Conservation (phyloP, 2,113 vertebrate genomes). For the Pomatostomus ruficeps region DNA sequence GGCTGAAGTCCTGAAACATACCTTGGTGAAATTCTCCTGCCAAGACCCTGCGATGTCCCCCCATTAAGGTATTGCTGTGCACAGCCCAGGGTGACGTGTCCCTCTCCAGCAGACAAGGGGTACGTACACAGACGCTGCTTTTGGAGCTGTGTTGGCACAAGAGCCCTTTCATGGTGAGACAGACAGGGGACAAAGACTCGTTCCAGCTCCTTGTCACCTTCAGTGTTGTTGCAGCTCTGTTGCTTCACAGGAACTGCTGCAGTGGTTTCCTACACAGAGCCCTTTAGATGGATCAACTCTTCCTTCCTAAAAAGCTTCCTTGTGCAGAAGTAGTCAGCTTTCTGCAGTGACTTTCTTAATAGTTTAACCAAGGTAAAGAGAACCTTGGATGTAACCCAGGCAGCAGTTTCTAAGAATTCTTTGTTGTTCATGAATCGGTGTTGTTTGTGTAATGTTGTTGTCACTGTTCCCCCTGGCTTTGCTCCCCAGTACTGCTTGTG, state of each 20-base stretch:
- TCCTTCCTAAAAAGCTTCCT: background rate
- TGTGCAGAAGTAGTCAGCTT: background rate
- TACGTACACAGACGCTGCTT: accelerated
- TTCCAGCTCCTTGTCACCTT: background rate
- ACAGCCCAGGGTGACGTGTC: background rate
- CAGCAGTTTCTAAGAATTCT: slow-evolving; percentile 44
- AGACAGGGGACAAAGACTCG: background rate
- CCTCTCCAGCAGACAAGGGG: background rate
- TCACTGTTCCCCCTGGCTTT: slow-evolving; percentile 26
- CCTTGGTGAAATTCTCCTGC: background rate
- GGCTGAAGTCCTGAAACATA: background rate
- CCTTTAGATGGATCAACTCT: background rate
- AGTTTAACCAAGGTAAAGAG: slow-evolving; percentile 41
- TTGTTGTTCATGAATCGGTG: background rate
- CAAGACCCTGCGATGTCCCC: background rate
- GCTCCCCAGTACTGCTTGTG: background rate
- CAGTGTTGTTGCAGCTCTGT: background rate
- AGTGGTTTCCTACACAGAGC: background rate
- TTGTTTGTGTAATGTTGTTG: slow-evolving; percentile 5
- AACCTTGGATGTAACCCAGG: background rate
- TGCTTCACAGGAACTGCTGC: background rate
- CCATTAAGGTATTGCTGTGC: background rate
- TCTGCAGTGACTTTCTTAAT: slow-evolving; percentile 22
- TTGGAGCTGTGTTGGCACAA: background rate
- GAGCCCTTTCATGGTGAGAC: background rate